A percentile compares a stretch with the other conserved stretches of the same genome.
Conservation (phyloP, 2,113 vertebrate species). For the Amblyornis subalaris region DNA sequence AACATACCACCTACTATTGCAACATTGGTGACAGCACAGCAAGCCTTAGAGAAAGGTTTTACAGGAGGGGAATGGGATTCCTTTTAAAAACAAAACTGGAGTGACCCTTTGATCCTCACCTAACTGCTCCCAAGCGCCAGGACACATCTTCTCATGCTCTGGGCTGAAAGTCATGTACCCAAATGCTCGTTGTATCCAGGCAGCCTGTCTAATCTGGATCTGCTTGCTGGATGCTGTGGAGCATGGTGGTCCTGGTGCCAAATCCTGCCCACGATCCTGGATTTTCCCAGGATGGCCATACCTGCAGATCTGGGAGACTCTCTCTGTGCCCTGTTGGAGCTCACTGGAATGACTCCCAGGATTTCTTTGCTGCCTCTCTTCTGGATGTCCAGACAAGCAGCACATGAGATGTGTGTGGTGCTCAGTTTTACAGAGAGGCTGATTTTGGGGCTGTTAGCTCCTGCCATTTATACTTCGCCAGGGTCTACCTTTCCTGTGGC, state of each 20-base stretch:
- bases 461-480: background rate
- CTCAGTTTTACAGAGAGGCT: rapidly evolving
- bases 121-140: rapidly evolving
- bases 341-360: background rate
- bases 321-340: background rate
- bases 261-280: background rate
- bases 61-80: background rate
- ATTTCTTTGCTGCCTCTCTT: background rate
- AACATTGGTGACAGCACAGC: background rate
- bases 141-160: background rate
- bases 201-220: background rate
- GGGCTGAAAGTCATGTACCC: background rate
- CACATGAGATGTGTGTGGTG: rapidly evolving
- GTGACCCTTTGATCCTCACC: background rate
- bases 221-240: rapidly evolving
- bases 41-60: background rate
- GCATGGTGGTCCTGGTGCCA: rapidly evolving
- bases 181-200: rapidly evolving
- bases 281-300: background rate
- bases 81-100: background rate
- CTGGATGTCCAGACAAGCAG: background rate
- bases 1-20: background rate
- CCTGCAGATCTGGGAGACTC: background rate
- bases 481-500: background rate
- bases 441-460: rapidly evolving